These are phyloP conservation scores for Athripsodes cinereus DNA, from an alignment of 2,888 invertebrate species.

Conservation along the genomic window DNA sequence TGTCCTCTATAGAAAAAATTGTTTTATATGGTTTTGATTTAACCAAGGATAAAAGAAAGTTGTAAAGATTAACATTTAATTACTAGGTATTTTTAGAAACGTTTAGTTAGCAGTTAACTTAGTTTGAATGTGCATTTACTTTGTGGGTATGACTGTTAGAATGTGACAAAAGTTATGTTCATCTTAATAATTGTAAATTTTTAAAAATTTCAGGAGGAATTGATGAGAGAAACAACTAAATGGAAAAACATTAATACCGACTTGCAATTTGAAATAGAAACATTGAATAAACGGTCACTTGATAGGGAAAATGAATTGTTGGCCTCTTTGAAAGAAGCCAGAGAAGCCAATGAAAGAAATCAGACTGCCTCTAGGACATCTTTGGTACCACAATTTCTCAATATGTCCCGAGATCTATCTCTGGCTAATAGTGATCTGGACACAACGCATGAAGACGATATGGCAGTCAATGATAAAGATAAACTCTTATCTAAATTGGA, in stretches of 20 bases:
- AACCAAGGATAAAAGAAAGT: too few relatives aligned
- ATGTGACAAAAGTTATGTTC: too few relatives aligned
- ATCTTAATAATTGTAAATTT: too few relatives aligned
- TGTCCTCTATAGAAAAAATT: too few relatives aligned
- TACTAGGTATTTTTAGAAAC: too few relatives aligned
- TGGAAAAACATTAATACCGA: slow-evolving; percentile 34
- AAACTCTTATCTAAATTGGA: not conserved
- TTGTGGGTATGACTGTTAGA: too few relatives aligned
- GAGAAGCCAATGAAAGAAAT: slow-evolving; percentile 23
- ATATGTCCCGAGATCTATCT: slow-evolving; percentile 39
- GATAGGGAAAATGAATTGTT: slow-evolving; percentile 51
- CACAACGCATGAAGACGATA: slow-evolving; percentile 29
- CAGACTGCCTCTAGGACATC: not conserved
- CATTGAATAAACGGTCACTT: slow-evolving; percentile 46
- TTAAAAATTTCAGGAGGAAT: not conserved
- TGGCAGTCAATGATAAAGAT: slow-evolving; percentile 5
- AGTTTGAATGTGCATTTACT: too few relatives aligned
- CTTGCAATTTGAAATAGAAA: slow-evolving; percentile 49
- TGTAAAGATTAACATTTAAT: too few relatives aligned
- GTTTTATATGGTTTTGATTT: too few relatives aligned
- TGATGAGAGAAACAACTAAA: not conserved
- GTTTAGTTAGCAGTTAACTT: too few relatives aligned
- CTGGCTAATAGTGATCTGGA: slow-evolving; percentile 39
- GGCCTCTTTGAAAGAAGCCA: slow-evolving; percentile 41
- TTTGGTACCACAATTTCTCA: slow-evolving; percentile 33